A percentile compares a stretch with the other conserved stretches of the same genome.
phyloP scores from a whole-genome alignment of 2,888 invertebrate species.

The Brachynemurus nebulosus region DNA sequence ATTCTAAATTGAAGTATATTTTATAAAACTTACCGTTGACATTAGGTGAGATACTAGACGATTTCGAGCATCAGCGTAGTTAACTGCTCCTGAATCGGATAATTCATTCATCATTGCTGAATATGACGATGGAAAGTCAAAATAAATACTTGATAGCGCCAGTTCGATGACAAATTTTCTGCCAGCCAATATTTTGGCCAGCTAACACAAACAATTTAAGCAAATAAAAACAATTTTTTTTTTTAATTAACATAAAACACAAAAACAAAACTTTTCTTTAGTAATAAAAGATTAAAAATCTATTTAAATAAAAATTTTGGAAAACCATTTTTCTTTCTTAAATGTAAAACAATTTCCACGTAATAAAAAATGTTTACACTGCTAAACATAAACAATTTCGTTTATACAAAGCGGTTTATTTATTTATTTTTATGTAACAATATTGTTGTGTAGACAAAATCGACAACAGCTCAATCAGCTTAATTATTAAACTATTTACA shows the following conservation, averaged over 20 bases:
- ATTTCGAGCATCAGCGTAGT: slow-evolving; percentile 4
- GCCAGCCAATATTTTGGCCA: slow-evolving; percentile 3
- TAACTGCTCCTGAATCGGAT: slow-evolving; percentile 6
- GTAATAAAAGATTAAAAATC: no score
- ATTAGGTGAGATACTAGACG: slow-evolving; percentile 4
- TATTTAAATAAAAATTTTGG: no score
- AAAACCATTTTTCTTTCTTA: no score
- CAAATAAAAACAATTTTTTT: neutral
- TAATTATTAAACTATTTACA: no score
- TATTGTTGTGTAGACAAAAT: no score
- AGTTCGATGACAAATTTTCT: no score
- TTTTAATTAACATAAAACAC: neutral
- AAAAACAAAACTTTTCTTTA: neutral
- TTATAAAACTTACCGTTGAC: slow-evolving; percentile 6
- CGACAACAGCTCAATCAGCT: no score
- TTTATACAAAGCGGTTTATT: no score
- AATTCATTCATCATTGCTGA: slow-evolving; percentile 7
- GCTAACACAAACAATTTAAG: neutral
- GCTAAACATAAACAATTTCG: no score
- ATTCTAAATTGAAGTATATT: neutral
- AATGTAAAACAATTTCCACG: no score
- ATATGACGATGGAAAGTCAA: slow-evolving; percentile 4
- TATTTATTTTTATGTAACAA: no score
- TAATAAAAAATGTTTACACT: no score
- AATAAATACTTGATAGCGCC: slow-evolving; percentile 5